phyloP scores from a whole-genome alignment of 2,113 vertebrate species.

The Ibidorhyncha struthersii region DNA sequence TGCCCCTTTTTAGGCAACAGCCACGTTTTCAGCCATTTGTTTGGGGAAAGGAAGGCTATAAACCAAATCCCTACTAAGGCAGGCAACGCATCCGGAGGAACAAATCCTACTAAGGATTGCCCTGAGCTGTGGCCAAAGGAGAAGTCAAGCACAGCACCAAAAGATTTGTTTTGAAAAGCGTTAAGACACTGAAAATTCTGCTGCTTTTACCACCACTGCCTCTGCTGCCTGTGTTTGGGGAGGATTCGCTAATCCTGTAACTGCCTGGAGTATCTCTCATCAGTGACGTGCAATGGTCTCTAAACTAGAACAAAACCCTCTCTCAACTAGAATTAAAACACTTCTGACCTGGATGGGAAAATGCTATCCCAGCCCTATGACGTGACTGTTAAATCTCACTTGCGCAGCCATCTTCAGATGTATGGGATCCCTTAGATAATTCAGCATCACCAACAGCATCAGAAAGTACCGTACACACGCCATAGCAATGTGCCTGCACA shows the following conservation, averaged over 20 bases:
- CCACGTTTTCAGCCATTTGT: neutral
- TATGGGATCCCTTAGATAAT: neutral
- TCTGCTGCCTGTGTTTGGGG: neutral
- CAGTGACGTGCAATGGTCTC: neutral
- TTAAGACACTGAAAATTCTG: neutral
- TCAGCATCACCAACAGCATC: neutral
- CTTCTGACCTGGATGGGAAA: neutral
- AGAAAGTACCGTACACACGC: rapidly evolving
- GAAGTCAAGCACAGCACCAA: neutral
- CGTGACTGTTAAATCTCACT: neutral
- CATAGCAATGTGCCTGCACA: neutral
- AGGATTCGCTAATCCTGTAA: neutral
- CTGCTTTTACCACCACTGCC: neutral
- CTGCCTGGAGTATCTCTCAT: neutral
- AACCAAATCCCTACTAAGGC: neutral
- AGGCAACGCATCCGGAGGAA: neutral
- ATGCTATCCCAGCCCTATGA: neutral
- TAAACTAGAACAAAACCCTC: neutral
- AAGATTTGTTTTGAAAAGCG: neutral
- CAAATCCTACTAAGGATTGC: neutral
- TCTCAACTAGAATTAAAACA: neutral
- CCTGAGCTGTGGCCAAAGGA: neutral
- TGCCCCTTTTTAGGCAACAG: neutral
- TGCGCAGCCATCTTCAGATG: neutral
- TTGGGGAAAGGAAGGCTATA: neutral